Evolutionary conservation across 2,113 vertebrate genomes (phyloP), one percentile per base, ranked within the genome.

Genomic region (Setophaga kirtlandii): DNA sequence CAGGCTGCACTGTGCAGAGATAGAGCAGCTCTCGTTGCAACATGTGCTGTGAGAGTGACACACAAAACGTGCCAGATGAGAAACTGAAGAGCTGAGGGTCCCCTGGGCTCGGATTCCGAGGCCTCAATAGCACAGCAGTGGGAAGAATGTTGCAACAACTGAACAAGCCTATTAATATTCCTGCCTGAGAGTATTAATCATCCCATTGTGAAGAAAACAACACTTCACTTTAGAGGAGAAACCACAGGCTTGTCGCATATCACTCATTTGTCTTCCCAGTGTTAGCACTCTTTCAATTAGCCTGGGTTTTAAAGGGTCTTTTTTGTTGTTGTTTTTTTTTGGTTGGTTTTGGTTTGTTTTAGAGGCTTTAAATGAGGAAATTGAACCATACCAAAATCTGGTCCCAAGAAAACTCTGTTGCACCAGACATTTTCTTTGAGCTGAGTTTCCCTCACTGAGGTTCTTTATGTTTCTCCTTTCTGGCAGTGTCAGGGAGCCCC

Each of bases 181-280:
- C 76, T 59, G 86, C 95, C 76, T 80, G 91, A 74, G 80, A 27
- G n/a, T 92, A 95, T 97, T 97, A 96, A 97, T 97, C 96, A 96
- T 84, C 85, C 93, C 87, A 93, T 94, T 97, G 97, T 92, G 95
- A 94, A 89, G 95, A 94, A 90, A 92, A 96, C 93, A 96, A 96
- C 93, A 95, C 85, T 95, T 94, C 92, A 81, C 89, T 97, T 89
- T 69, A 77, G 88, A 96, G 89, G 64, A 95, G 85, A 93, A 97
- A 94, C 94, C 90, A 41, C 95, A 95, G 93, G 90, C 93, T 93
- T 89, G 91, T 94, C 9, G 46, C 4, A 0, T 94, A 94, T 97
- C 90, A 90, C 91, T 95, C 81, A 71, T 90, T 92, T 92, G 73
- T 94, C 83, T 96, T 74, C n/a, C 21, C 56, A 42, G 74, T 96